Evolutionary conservation across 2,113 vertebrate species (phyloP).

Genomic region (Clarias gariepinus): DNA sequence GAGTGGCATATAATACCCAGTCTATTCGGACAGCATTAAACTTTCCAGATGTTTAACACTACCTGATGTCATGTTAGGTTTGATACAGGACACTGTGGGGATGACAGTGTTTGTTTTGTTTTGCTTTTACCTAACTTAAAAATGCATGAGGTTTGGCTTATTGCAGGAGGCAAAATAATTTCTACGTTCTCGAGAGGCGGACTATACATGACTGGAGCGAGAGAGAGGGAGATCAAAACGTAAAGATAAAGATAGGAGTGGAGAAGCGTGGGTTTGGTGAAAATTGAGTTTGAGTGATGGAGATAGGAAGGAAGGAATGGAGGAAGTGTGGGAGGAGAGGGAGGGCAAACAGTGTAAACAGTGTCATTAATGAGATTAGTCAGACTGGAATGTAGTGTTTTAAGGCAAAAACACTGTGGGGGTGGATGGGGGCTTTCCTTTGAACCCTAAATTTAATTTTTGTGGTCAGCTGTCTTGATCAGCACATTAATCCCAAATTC

Average conservation of each 20-base stretch:
- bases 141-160: neutral
- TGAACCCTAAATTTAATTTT: neutral
- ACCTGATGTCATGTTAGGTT: neutral
- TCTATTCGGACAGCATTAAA: neutral
- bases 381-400: slow-evolving; percentile 30
- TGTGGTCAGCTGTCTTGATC: neutral
- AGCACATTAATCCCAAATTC: neutral
- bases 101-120: neutral
- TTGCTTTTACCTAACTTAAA: neutral
- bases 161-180: neutral
- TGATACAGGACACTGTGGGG: neutral
- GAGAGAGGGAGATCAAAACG: neutral
- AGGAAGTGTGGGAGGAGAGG: slow-evolving; percentile 37
- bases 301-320: slow-evolving; percentile 28
- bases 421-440: neutral
- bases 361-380: slow-evolving; percentile 54
- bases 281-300: slow-evolving; percentile 4
- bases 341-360: slow-evolving; percentile 50
- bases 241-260: slow-evolving; percentile 4
- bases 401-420: neutral
- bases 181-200: neutral
- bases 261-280: neutral
- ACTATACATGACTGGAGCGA: neutral
- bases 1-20: neutral
- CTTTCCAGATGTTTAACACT: neutral